phyloP scores from a whole-genome alignment of 1,140 invertebrate species.

The Tetragonula clypearis region DNA sequence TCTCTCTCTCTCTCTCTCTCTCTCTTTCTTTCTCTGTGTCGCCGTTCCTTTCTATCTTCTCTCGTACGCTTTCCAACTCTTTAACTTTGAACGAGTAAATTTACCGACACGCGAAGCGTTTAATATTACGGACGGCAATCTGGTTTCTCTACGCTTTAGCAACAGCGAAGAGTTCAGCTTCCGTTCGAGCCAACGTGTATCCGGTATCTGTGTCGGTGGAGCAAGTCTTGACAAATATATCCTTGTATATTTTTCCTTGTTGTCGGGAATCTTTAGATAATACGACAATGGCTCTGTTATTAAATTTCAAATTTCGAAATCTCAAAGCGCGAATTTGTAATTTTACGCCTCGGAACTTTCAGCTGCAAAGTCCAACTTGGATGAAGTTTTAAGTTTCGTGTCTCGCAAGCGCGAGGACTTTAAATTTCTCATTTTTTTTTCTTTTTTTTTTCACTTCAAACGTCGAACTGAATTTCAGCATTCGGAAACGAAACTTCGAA shows the following conservation, averaged over 20 bases:
- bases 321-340: neutral
- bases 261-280: neutral
- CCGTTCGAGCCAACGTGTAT: neutral
- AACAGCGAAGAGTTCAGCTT: neutral
- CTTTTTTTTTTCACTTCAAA: too few species aligned
- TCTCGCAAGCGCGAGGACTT: too few species aligned
- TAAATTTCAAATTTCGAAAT: neutral
- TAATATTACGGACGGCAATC: neutral
- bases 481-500: too few species aligned
- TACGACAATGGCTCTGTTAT: neutral
- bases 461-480: too few species aligned
- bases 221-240: neutral
- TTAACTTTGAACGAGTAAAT: slow-evolving; percentile 23
- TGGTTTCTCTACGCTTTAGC: neutral
- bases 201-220: neutral
- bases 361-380: too few species aligned
- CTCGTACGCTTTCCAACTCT: neutral
- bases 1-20: too few species aligned
- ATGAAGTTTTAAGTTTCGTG: neutral
- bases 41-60: too few species aligned
- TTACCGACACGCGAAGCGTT: slow-evolving; percentile 20
- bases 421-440: too few species aligned
- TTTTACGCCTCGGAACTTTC: neutral
- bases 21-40: too few species aligned
- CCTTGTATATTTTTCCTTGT: neutral